A percentile compares a stretch with the other conserved stretches of the same genome.
These are phyloP conservation scores for Peromyscus maniculatus DNA, from an alignment of 2,113 vertebrate species.

Conservation along the genomic window DNA sequence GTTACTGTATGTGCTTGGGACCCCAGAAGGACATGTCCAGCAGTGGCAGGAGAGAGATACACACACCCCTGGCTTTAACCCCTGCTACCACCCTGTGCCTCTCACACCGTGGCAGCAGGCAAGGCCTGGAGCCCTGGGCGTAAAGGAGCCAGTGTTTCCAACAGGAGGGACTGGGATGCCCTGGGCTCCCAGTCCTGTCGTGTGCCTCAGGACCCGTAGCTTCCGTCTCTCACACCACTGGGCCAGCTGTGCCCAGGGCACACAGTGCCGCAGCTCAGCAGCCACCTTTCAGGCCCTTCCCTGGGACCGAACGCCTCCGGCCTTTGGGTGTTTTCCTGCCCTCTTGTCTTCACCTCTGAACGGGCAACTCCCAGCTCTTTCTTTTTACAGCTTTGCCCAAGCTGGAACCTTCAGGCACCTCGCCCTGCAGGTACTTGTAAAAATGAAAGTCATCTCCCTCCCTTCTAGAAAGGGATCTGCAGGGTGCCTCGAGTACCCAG, in stretches of 20 bases:
- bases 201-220: neutral
- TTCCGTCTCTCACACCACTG: neutral
- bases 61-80: neutral
- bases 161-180: neutral
- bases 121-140: neutral
- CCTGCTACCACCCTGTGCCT: neutral
- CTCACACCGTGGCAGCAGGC: neutral
- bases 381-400: neutral
- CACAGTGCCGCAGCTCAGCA: neutral
- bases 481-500: neutral
- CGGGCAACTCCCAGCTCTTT: neutral
- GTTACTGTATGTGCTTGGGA: neutral
- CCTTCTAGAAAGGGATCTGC: slow-evolving; percentile 28
- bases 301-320: neutral
- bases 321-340: neutral
- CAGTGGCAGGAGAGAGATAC: neutral
- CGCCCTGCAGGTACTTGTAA: slow-evolving; percentile 43
- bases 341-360: neutral
- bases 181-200: neutral
- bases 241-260: neutral
- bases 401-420: neutral
- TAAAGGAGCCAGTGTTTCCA: neutral
- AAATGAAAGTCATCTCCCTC: slow-evolving; percentile 23
- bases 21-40: neutral
- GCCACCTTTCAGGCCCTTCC: neutral